These are phyloP conservation scores for Scolopax bukidnonensis DNA, from an alignment of 2,797 vertebrate genomes.

Conservation along the genomic window DNA sequence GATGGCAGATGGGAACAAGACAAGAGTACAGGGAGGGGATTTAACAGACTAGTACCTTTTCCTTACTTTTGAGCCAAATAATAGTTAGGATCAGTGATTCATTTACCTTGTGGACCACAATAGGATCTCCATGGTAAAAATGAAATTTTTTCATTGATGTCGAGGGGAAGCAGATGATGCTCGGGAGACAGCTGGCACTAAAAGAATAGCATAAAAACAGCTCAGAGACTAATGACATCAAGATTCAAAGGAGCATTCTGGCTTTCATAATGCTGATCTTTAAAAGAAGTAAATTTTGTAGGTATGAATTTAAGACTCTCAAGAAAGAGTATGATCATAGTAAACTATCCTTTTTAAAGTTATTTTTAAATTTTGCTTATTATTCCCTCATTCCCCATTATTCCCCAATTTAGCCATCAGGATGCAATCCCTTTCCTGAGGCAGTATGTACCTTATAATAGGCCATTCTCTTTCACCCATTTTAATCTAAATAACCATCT, in stretches of 20 bases:
- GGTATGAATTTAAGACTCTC: not conserved
- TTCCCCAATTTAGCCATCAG: not conserved
- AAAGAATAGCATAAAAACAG: not conserved
- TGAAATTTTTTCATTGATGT: not conserved
- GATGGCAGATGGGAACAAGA: slow-evolving; percentile 48
- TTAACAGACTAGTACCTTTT: not conserved
- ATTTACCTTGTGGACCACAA: not conserved
- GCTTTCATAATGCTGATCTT: not conserved
- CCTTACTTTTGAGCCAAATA: not conserved
- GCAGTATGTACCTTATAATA: not conserved
- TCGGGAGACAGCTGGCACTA: not conserved
- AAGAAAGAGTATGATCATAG: not conserved
- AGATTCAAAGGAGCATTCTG: not conserved
- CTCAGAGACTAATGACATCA: not conserved
- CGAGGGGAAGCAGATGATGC: not conserved
- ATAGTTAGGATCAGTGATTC: not conserved
- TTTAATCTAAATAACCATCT: not conserved
- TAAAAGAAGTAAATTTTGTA: not conserved
- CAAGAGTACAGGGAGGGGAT: not conserved
- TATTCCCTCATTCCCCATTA: not conserved
- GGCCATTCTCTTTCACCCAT: not conserved
- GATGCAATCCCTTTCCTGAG: not conserved
- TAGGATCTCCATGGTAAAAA: not conserved
- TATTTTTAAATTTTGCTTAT: not conserved
- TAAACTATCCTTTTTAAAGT: accelerated